Conservation (phyloP, 2,113 vertebrate species). For the Vidua macroura region DNA sequence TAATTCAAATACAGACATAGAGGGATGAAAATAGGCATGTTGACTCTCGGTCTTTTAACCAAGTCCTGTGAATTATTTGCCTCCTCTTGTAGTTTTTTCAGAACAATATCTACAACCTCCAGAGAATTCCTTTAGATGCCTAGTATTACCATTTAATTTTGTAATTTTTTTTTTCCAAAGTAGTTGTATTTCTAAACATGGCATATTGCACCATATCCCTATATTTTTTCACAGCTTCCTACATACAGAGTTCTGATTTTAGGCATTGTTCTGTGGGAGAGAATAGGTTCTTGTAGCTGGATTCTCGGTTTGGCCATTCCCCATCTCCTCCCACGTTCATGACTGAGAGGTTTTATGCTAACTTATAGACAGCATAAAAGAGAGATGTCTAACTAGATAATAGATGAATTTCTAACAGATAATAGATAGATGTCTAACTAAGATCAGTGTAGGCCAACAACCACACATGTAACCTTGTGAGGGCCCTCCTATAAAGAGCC, state of each 20-base stretch:
- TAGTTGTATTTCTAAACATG: background rate
- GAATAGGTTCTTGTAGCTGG: background rate
- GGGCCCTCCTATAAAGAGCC: background rate
- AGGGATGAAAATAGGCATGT: background rate
- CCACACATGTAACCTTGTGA: fast-evolving
- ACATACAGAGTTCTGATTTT: background rate
- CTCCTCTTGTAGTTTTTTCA: background rate
- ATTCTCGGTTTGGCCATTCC: background rate
- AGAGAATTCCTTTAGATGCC: background rate
- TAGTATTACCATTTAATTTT: background rate
- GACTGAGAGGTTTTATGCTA: background rate
- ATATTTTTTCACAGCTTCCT: background rate
- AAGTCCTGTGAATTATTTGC: background rate
- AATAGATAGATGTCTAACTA: no score
- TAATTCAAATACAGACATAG: background rate
- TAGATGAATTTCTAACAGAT: no score
- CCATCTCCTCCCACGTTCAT: background rate
- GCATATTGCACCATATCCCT: background rate
- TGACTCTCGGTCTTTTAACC: background rate
- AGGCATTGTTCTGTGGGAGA: background rate
- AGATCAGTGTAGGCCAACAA: background rate
- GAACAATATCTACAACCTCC: background rate
- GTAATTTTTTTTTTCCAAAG: background rate
- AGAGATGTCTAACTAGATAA: no score
- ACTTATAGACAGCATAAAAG: background rate